phyloP scores from a whole-genome alignment of 2,888 invertebrate species.

The Hemicrepidius hirtus region DNA sequence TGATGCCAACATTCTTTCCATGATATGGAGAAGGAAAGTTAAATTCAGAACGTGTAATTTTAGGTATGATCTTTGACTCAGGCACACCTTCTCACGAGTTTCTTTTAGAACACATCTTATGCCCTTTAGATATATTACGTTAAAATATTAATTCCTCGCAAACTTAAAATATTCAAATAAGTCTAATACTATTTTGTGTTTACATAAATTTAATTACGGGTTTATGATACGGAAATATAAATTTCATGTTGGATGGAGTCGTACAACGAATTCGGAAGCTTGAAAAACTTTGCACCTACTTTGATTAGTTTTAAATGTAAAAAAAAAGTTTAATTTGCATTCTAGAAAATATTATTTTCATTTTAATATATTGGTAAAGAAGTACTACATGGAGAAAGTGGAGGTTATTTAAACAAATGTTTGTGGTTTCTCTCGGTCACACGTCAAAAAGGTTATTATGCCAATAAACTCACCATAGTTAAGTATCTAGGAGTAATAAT shows the following conservation, averaged over 20 bases:
- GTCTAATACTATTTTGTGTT: background rate
- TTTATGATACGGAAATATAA: background rate
- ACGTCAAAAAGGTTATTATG: conserved; percentile 28
- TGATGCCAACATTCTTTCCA: conserved; percentile 16
- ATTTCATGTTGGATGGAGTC: no score
- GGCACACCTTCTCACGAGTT: conserved; percentile 38
- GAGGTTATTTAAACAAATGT: conserved; percentile 21
- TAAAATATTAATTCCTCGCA: conserved; percentile 1
- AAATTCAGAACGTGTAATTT: conserved; percentile 31
- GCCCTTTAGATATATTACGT: conserved; percentile 13
- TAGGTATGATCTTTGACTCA: conserved; percentile 24
- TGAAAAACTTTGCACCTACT: background rate
- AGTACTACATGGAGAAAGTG: conserved; percentile 23
- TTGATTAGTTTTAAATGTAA: background rate
- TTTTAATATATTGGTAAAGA: background rate
- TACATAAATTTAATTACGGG: background rate
- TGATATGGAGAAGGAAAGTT: conserved; percentile 34
- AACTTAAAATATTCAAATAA: conserved; percentile 19
- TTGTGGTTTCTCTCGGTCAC: conserved; percentile 28
- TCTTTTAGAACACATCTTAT: conserved; percentile 20
- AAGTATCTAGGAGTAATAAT: no score
- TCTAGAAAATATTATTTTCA: background rate
- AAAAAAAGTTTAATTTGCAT: background rate
- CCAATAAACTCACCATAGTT: conserved; percentile 7
- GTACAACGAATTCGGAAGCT: background rate